Evolutionary conservation across 2,113 vertebrate genomes (phyloP).

Genomic region (Thinocorus orbignyianus): DNA sequence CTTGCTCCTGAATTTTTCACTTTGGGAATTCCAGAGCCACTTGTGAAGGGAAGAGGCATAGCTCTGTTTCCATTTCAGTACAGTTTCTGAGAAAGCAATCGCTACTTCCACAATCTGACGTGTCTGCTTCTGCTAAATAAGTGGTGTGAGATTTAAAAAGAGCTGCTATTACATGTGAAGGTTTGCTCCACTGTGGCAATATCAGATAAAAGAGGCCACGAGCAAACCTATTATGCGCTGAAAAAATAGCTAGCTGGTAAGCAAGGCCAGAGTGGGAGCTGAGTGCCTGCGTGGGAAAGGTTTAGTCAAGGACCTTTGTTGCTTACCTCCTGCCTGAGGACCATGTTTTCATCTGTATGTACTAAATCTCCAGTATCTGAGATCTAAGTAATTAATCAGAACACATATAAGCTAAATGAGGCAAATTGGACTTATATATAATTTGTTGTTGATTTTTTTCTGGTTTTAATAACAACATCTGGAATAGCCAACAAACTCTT

Average conservation of each 20-base stretch:
- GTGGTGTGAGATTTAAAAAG: background rate
- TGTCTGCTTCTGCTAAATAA: background rate
- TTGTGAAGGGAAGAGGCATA: background rate
- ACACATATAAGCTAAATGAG: background rate
- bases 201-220: background rate
- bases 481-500: background rate
- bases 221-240: background rate
- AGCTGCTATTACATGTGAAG: background rate
- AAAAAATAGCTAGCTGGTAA: background rate
- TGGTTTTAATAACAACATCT: background rate
- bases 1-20: constrained; percentile 20
- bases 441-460: background rate
- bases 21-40: background rate
- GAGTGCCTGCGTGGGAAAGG: background rate
- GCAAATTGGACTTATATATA: background rate
- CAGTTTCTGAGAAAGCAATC: background rate
- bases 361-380: background rate
- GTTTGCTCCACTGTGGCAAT: background rate
- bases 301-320: background rate
- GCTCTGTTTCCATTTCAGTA: constrained; percentile 7
- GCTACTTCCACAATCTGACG: background rate
- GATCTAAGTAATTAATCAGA: background rate
- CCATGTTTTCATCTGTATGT: background rate
- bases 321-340: background rate
- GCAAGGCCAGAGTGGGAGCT: background rate